Base-by-base conservation (phyloP, 2,113 vertebrate species). In the Menura novaehollandiae region DNA sequence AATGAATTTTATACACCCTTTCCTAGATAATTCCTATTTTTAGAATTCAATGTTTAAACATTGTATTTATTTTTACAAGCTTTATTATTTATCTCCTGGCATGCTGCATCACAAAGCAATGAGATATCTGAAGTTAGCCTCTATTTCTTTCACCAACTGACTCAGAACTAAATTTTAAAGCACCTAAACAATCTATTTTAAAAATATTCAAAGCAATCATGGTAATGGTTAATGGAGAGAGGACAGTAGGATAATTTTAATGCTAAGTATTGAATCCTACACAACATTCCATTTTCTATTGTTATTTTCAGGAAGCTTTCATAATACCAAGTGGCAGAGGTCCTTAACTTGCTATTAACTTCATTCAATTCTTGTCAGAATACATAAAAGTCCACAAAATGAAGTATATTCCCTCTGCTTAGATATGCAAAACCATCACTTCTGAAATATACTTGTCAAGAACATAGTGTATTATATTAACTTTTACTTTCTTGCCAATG, bases 291-390 rank as follows among this genome's bases (percentile, higher is more conserved):
- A 82, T 73, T 74, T 88, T 89, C 62, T 83, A 56, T 63, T 77
- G n/a, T 73, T 78, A 60, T 53, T 84, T 56, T 84, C 16, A 80
- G 64, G 59, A 95, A 77, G 18, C 23, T 91, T 86, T 74, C 39
- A 41, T 58, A 85, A 60, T n/a, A 43, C 3, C 21, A 26, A 85
- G 30, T 84, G 85, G 28, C 87, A 97, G 41, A 9, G 23, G 35
- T 90, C 55, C 77, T 79, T 85, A 93, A 74, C 59, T 96, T 92
- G 15, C 79, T 82, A 94, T 44, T 39, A 86, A 88, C 41, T 96
- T 84, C 15, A 85, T 96, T 92, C 87, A 81, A 58, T 68, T 79
- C 75, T 82, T 90, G 46, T 26, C 53, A 89, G 46, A 89, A 89
- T 52, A 79, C 26, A 51, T 60, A 56, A 59, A 89, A 79, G 43